Percentiles rank a stretch among this genome's conserved stretches.
phyloP scores from a whole-genome alignment of 1,140 invertebrate species.

The Drosophila azteca region DNA sequence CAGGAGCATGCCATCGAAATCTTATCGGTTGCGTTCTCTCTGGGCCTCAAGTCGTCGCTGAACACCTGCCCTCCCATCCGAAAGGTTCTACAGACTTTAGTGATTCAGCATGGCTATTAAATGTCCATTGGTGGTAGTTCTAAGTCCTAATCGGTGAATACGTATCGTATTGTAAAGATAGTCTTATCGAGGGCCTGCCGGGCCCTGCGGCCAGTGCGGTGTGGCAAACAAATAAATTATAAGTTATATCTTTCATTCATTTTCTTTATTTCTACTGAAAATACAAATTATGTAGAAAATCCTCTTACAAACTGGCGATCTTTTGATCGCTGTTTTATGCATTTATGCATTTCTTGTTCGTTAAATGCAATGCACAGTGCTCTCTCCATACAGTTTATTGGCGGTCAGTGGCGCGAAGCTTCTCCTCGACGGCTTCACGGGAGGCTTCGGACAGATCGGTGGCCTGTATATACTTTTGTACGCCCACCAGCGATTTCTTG shows the following conservation, averaged over 20 bases:
- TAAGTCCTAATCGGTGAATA: no score
- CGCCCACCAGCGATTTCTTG: constrained; percentile 97
- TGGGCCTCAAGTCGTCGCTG: constrained; percentile 91
- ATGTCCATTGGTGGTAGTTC: background rate
- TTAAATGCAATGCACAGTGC: constrained; percentile 76
- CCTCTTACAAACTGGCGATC: constrained; percentile 79
- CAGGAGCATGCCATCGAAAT: constrained; percentile 93
- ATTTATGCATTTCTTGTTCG: constrained; percentile 48
- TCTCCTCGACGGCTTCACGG: constrained; percentile 95
- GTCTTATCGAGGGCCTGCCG: background rate
- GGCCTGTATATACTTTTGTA: constrained; percentile 98
- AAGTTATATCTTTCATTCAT: constrained; percentile 61
- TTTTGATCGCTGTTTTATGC: constrained; percentile 72
- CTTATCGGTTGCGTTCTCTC: constrained; percentile 91
- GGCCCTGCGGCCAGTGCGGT: no score
- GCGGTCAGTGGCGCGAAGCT: constrained; percentile 95
- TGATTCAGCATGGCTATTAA: constrained; percentile 92
- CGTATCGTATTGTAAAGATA: background rate
- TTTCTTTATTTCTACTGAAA: constrained; percentile 82
- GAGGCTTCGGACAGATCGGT: constrained; percentile 96
- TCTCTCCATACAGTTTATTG: constrained; percentile 86
- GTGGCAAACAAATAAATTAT: background rate
- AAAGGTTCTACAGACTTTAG: constrained; percentile 91
- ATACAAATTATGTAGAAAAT: constrained; percentile 83
- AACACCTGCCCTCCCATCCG: constrained; percentile 91